These are phyloP conservation scores for Eretmochelys imbricata DNA, from an alignment of 2,113 vertebrate genomes.

Conservation along the genomic window DNA sequence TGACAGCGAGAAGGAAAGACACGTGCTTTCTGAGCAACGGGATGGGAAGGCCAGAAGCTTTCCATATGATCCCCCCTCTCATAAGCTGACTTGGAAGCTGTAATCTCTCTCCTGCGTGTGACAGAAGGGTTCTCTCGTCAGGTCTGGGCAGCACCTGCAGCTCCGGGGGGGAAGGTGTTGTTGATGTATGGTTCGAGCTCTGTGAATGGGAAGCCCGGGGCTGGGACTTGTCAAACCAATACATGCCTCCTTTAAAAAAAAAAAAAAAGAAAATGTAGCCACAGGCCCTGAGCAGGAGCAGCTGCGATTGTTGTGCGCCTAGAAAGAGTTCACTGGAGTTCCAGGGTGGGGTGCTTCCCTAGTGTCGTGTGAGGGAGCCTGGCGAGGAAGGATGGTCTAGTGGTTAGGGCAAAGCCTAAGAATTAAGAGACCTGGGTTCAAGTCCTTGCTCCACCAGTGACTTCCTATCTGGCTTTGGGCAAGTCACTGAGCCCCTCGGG, in stretches of 20 bases:
- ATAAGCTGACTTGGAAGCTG: background rate
- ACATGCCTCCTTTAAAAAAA: background rate
- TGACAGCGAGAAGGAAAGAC: constrained; percentile 32
- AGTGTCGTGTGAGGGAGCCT: background rate
- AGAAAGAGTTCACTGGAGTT: background rate
- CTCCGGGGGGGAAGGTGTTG: constrained; percentile 22
- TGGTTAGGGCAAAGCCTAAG: background rate
- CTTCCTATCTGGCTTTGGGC: background rate
- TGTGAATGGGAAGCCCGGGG: constrained; percentile 9
- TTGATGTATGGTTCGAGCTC: background rate
- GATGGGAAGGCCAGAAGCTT: constrained; percentile 9
- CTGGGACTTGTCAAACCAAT: background rate
- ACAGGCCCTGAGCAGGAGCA: background rate
- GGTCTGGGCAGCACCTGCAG: constrained; percentile 14
- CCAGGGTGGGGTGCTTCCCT: background rate
- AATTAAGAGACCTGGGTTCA: background rate
- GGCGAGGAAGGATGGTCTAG: background rate
- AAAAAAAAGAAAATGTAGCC: background rate
- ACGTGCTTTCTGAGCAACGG: background rate
- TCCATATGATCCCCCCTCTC: background rate
- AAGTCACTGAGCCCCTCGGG: background rate
- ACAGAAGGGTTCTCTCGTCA: constrained; percentile 15
- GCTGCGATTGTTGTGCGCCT: background rate
- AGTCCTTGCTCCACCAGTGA: background rate
- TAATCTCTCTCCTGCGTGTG: constrained; percentile 8